These are phyloP conservation scores for Nibea coibor DNA, from an alignment of 2,113 vertebrate species.

Conservation along the genomic window DNA sequence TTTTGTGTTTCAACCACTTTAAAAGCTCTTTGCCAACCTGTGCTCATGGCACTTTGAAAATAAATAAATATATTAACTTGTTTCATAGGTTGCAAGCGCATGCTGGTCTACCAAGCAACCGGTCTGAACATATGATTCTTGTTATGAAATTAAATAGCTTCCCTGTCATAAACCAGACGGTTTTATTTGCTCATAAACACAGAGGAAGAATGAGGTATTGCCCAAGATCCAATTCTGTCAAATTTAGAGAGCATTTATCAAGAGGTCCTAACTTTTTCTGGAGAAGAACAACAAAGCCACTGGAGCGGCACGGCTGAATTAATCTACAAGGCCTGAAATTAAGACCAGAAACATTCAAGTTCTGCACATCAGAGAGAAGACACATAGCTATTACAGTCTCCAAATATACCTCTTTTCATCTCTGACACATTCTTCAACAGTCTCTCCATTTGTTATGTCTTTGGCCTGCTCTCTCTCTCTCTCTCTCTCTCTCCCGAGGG, in stretches of 20 bases:
- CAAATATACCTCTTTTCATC: slow-evolving; percentile 75
- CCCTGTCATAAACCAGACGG: slow-evolving; percentile 65
- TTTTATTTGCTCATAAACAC: slow-evolving; percentile 77
- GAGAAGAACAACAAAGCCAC: slow-evolving; percentile 73
- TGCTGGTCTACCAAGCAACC: slow-evolving; percentile 33
- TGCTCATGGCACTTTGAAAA: background rate
- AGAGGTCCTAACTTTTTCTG: slow-evolving; percentile 50
- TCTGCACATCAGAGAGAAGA: slow-evolving; percentile 70
- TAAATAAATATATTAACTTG: background rate
- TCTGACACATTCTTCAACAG: slow-evolving; percentile 75
- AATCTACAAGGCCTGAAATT: slow-evolving; percentile 69
- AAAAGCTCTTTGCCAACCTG: background rate
- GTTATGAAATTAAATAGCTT: slow-evolving; percentile 73
- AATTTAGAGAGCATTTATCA: slow-evolving; percentile 72
- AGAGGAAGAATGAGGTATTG: slow-evolving; percentile 59
- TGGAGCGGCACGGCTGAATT: slow-evolving; percentile 57
- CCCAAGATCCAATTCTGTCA: slow-evolving; percentile 69
- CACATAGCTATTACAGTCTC: slow-evolving; percentile 61
- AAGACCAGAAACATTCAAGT: slow-evolving; percentile 70
- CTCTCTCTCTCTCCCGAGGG: slow-evolving; percentile 46
- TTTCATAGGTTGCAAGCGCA: slow-evolving; percentile 9
- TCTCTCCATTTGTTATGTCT: slow-evolving; percentile 78
- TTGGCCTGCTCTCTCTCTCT: slow-evolving; percentile 41
- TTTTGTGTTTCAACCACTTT: slow-evolving; percentile 19
- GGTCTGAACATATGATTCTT: slow-evolving; percentile 64